These are phyloP conservation scores for Martes martes DNA, from an alignment of 2,113 vertebrate genomes.

Conservation along the genomic window DNA sequence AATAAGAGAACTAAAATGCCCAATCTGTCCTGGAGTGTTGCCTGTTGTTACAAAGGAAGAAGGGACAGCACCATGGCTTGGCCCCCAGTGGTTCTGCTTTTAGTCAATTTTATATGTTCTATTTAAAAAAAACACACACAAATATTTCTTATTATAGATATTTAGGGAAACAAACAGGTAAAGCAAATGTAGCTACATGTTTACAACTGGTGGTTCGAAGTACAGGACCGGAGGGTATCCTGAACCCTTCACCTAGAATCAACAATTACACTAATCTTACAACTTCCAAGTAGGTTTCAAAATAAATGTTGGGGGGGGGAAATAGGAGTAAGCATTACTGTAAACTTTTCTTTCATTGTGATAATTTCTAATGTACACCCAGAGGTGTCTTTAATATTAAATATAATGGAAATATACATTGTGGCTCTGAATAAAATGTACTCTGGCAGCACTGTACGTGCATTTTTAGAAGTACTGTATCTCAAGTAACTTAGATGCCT, in stretches of 20 bases:
- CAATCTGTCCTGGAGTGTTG: too few species aligned
- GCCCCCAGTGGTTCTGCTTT: background rate
- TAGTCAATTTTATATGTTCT: background rate
- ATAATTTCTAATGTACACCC: background rate
- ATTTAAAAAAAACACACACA: background rate
- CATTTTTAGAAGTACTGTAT: background rate
- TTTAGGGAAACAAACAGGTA: background rate
- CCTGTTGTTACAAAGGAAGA: background rate
- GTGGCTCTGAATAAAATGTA: background rate
- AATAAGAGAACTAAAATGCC: background rate
- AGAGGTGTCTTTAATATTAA: background rate
- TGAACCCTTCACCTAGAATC: background rate
- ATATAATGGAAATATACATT: background rate
- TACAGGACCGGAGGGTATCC: background rate
- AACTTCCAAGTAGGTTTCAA: background rate
- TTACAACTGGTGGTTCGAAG: background rate
- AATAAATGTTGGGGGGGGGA: background rate
- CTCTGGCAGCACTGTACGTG: accelerated
- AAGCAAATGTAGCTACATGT: background rate
- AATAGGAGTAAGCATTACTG: background rate
- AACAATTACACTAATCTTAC: background rate
- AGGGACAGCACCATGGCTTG: background rate
- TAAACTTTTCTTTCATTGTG: background rate
- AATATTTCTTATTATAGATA: background rate
- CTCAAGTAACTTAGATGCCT: background rate